Evolutionary conservation across 23 tunicate genomes (phyloP).

Genomic region (Oikopleura dioica): DNA sequence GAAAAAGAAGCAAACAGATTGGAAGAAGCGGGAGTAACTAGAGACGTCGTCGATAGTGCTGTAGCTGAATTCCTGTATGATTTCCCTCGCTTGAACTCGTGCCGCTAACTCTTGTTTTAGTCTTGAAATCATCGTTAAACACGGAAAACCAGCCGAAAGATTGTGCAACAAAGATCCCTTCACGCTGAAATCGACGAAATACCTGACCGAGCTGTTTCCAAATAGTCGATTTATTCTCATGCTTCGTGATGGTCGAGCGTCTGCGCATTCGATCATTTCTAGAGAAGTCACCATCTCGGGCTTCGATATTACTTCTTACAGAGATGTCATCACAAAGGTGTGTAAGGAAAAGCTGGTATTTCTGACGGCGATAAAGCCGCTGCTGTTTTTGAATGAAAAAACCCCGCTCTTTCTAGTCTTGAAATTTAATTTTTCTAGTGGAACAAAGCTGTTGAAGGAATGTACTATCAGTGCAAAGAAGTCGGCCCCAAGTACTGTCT

Average conservation of each 20-base stretch:
- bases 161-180: constrained; percentile 25
- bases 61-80: constrained; percentile 14
- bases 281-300: constrained; percentile 16
- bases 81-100: not conserved
- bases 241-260: constrained; percentile 24
- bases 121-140: constrained; percentile 15
- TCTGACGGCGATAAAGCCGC: not conserved
- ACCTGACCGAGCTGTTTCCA: constrained; percentile 16
- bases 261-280: constrained; percentile 21
- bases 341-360: too few species aligned
- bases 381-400: not conserved
- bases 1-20: constrained; percentile 15
- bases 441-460: constrained; percentile 1
- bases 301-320: constrained; percentile 16
- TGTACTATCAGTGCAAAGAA: constrained; percentile 14
- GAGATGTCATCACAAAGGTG: constrained; percentile 12
- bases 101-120: not conserved
- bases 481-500: constrained; percentile 15
- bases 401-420: not conserved
- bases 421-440: not conserved
- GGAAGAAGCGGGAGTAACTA: constrained; percentile 17
- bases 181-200: not conserved
- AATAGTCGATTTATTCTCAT: constrained; percentile 16
- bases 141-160: constrained; percentile 13
- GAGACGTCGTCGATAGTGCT: constrained; percentile 12